phyloP scores from a whole-genome alignment of 1,140 invertebrate species.

The Cotesia chilonis region DNA sequence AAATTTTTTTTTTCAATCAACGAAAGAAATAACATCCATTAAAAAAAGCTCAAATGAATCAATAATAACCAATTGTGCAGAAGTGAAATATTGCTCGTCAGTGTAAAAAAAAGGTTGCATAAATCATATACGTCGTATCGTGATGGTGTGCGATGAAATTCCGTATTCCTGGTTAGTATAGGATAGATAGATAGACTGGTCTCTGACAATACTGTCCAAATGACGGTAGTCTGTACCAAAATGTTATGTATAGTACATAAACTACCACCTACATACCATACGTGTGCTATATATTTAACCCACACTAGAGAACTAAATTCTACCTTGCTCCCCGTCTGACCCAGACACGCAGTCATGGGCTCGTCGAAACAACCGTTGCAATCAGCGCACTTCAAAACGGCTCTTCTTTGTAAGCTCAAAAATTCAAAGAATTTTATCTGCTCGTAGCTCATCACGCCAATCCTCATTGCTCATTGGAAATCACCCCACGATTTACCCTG shows the following conservation, averaged over 20 bases:
- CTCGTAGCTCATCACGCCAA: background rate
- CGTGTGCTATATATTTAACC: background rate
- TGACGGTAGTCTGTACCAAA: constrained; percentile 49
- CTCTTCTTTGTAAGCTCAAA: constrained; percentile 33
- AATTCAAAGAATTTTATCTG: constrained; percentile 22
- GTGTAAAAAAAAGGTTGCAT: constrained; percentile 51
- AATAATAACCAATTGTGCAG: constrained; percentile 13
- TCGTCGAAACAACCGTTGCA: constrained; percentile 40
- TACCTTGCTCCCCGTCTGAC: constrained; percentile 43
- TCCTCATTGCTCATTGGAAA: constrained; percentile 27
- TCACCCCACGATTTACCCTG: constrained; percentile 41
- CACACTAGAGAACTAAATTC: constrained; percentile 30
- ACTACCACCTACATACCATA: too few relatives aligned
- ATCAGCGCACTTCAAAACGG: constrained; percentile 33
- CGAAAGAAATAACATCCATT: background rate
- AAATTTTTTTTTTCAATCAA: background rate
- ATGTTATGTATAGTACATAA: constrained; percentile 40
- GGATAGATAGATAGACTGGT: constrained; percentile 54
- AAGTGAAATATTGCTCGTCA: constrained; percentile 41
- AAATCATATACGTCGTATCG: constrained; percentile 52
- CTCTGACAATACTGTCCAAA: constrained; percentile 59
- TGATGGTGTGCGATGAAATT: constrained; percentile 53
- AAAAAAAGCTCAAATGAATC: constrained; percentile 18
- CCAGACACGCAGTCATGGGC: constrained; percentile 47
- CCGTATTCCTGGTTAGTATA: constrained; percentile 54